These are phyloP conservation scores for Odocoileus hemionus DNA, from an alignment of 2,113 vertebrate species.

Conservation along the genomic window DNA sequence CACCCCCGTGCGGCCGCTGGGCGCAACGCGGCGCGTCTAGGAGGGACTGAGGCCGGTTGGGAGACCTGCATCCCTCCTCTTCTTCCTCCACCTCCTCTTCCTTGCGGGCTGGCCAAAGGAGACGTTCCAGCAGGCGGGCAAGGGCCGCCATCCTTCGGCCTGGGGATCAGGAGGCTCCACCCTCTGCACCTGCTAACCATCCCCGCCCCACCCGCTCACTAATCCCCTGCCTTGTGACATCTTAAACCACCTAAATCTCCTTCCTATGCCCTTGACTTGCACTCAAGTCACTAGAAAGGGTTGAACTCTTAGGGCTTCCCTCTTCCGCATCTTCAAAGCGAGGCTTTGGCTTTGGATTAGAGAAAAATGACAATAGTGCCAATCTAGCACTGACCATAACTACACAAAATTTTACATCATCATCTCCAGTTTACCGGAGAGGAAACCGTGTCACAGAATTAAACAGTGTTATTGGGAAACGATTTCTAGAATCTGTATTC, in stretches of 20 bases:
- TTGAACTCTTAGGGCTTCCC: neutral
- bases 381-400: neutral
- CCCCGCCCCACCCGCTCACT: neutral
- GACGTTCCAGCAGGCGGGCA: neutral
- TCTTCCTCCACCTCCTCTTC: neutral
- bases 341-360: neutral
- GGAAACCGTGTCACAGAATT: neutral
- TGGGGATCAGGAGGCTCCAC: neutral
- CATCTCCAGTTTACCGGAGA: neutral
- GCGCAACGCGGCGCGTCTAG: slow-evolving; percentile 75
- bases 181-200: neutral
- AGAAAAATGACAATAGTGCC: neutral
- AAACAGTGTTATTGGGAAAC: neutral
- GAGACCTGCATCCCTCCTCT: neutral
- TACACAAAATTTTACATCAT: neutral
- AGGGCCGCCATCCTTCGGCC: slow-evolving; percentile 24
- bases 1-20: slow-evolving; percentile 81
- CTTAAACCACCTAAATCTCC: slow-evolving; percentile 44
- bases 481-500: neutral
- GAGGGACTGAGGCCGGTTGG: slow-evolving; percentile 57
- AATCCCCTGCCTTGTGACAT: slow-evolving; percentile 36
- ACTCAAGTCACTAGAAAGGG: neutral
- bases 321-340: neutral
- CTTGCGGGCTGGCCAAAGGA: neutral
- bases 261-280: slow-evolving; percentile 36